These are phyloP conservation scores for Dryococelus australis DNA, from an alignment of 2,888 invertebrate species.

Conservation along the genomic window DNA sequence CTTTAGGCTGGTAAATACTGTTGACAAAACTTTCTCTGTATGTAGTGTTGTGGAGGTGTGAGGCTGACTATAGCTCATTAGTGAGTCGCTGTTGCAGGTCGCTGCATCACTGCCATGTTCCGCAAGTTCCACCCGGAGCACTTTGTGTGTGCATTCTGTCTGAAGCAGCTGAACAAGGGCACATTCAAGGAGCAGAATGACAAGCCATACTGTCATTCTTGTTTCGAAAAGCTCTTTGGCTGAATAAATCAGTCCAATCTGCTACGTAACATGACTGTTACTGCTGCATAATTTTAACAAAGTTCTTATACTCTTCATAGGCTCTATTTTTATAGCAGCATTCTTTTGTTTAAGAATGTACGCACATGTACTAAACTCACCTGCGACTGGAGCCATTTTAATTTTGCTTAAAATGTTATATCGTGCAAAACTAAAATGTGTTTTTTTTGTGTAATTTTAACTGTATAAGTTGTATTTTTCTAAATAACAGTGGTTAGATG, in stretches of 20 bases:
- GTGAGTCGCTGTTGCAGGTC: constrained; percentile 60
- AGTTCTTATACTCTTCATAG: background rate
- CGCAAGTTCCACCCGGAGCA: constrained; percentile 99
- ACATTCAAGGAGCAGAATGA: constrained; percentile 99
- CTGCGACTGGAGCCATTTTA: background rate
- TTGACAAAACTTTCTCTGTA: too few relatives aligned
- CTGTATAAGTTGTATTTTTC: background rate
- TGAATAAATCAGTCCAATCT: constrained; percentile 57
- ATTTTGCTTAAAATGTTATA: background rate
- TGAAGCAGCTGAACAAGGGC: constrained; percentile 97
- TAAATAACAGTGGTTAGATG: background rate
- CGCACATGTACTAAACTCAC: too few relatives aligned
- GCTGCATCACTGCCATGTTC: constrained; percentile 99
- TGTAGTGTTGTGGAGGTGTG: too few relatives aligned
- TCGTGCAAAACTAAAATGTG: background rate
- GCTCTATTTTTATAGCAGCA: background rate
- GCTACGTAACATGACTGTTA: background rate
- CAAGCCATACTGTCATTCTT: constrained; percentile 97
- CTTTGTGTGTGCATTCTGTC: constrained; percentile 99
- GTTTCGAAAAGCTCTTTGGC: constrained; percentile 97
- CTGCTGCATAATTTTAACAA: background rate
- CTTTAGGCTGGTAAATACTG: too few relatives aligned
- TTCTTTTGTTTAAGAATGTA: background rate
- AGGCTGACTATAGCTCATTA: too few relatives aligned
- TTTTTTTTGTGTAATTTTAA: background rate